phyloP scores from a whole-genome alignment of 2,797 vertebrate genomes.

The Eremophila alpestris region DNA sequence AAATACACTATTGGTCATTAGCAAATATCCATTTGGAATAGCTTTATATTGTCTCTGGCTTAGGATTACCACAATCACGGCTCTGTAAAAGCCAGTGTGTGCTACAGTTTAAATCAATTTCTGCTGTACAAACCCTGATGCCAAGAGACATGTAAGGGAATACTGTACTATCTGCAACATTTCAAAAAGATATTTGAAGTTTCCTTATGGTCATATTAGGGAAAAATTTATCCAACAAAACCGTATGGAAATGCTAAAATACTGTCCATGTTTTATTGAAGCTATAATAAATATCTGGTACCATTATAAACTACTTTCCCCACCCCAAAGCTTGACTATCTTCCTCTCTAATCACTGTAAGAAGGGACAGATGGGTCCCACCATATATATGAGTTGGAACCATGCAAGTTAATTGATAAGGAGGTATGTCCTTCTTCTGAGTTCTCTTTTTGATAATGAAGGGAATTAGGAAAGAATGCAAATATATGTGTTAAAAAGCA shows the following conservation, averaged over 20 bases:
- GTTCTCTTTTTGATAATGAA: neutral
- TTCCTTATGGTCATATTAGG: neutral
- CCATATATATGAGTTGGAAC: neutral
- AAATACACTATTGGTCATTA: neutral
- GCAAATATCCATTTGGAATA: neutral
- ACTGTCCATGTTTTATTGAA: neutral
- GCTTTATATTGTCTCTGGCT: neutral
- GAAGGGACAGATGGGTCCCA: neutral
- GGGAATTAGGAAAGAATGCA: neutral
- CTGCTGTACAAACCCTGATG: neutral
- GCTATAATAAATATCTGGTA: neutral
- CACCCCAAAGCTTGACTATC: neutral
- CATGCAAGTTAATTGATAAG: neutral
- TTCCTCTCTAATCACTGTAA: neutral
- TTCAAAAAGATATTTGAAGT: neutral
- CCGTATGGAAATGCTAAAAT: neutral
- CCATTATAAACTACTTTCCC: neutral
- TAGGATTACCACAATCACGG: neutral
- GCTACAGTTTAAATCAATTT: neutral
- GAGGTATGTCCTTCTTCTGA: neutral
- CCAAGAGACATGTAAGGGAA: neutral
- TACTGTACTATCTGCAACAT: neutral
- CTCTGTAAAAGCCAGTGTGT: neutral
- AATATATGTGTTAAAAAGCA: neutral
- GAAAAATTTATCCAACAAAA: neutral